Evolutionary conservation across 2,797 vertebrate genomes (phyloP).

Genomic region (Cossypha niveicapilla): DNA sequence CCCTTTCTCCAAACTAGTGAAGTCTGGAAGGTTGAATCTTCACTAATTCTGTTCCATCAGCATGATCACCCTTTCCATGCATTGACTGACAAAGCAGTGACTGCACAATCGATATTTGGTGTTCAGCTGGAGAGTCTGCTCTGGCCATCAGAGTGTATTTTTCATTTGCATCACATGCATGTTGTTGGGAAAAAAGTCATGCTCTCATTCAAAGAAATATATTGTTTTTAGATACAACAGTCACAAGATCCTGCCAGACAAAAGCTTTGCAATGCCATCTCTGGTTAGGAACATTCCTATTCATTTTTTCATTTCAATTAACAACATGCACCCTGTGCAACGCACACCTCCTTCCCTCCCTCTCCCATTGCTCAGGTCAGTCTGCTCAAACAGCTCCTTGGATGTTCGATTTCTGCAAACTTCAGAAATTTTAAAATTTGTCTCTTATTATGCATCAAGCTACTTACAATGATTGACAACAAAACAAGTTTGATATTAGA

Average conservation of each 20-base stretch:
- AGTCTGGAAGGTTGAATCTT: background rate
- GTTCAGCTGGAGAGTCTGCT: background rate
- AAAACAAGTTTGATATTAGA: background rate
- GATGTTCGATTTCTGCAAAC: background rate
- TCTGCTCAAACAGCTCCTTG: background rate
- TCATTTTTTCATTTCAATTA: background rate
- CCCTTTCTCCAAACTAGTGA: background rate
- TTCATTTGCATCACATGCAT: background rate
- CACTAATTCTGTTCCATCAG: background rate
- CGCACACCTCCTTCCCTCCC: background rate
- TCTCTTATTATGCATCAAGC: background rate
- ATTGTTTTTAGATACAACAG: background rate
- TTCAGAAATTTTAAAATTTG: background rate
- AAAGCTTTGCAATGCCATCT: background rate
- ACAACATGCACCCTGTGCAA: background rate
- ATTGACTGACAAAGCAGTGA: background rate
- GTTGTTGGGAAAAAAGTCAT: background rate
- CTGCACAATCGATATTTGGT: background rate
- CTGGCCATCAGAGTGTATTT: background rate
- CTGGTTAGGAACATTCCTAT: background rate
- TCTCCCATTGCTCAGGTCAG: background rate
- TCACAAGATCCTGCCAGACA: background rate
- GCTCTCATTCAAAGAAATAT: background rate
- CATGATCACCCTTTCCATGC: accelerated
- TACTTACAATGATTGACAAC: background rate